Conservation (phyloP, 2,113 vertebrate genomes). For the Nesogale talazaci region DNA sequence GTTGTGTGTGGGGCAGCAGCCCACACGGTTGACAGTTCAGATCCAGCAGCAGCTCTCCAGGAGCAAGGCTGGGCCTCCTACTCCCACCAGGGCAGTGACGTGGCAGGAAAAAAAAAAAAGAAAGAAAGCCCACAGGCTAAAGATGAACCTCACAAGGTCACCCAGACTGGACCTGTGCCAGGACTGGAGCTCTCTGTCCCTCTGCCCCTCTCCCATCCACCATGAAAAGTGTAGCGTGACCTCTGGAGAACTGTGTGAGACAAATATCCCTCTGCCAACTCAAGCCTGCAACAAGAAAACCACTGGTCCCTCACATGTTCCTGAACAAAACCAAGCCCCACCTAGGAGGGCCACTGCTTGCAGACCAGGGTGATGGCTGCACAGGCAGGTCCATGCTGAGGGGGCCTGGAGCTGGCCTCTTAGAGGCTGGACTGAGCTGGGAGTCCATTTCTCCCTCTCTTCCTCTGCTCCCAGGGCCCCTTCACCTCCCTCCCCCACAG, state of each 20-base stretch:
- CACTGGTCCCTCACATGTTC: background rate
- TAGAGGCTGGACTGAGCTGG: slow-evolving; percentile 40
- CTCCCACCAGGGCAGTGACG: too few species aligned
- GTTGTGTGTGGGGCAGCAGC: too few species aligned
- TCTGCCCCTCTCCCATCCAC: background rate
- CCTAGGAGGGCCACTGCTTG: background rate
- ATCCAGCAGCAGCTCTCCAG: too few species aligned
- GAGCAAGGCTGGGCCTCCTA: too few species aligned
- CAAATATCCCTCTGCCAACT: background rate
- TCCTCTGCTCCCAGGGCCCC: slow-evolving; percentile 37
- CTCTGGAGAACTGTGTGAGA: background rate
- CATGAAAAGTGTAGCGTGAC: background rate
- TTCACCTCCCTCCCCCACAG: background rate
- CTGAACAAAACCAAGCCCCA: background rate
- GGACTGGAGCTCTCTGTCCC: background rate
- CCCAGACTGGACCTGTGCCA: background rate
- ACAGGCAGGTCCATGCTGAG: background rate
- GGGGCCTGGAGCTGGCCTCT: accelerated
- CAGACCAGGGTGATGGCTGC: background rate
- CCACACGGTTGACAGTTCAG: too few species aligned
- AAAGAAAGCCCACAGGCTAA: background rate
- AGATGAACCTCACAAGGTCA: background rate
- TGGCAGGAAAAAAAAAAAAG: too few species aligned
- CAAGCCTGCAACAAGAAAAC: background rate
- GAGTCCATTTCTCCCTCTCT: slow-evolving; percentile 17